Percentiles rank a stretch among this genome's conserved stretches.
phyloP scores from a whole-genome alignment of 2,113 vertebrate species.

The Trogon melanurus region DNA sequence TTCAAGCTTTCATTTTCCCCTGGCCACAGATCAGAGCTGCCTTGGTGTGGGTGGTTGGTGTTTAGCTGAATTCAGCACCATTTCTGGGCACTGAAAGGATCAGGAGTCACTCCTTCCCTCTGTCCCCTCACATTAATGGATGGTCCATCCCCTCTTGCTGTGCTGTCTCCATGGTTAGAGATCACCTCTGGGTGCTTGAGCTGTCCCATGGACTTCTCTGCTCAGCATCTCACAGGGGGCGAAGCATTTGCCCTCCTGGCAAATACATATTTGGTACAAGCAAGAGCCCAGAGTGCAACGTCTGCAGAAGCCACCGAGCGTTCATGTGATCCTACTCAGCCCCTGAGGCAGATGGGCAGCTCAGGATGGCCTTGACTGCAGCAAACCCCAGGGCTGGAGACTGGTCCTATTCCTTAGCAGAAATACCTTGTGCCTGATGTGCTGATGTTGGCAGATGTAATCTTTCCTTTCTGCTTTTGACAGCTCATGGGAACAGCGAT shows the following conservation, averaged over 20 bases:
- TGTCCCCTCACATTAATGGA: background rate
- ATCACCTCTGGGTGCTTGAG: background rate
- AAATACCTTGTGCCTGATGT: background rate
- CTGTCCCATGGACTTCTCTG: background rate
- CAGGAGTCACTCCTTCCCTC: background rate
- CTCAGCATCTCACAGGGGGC: background rate
- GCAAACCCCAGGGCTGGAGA: background rate
- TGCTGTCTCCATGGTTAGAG: accelerated
- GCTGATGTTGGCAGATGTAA: constrained; percentile 3
- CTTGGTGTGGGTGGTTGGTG: background rate
- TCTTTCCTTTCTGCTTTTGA: background rate
- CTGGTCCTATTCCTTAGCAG: background rate
- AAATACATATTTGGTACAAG: background rate
- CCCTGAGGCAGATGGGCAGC: background rate
- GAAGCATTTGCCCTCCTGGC: background rate
- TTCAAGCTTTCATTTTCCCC: background rate
- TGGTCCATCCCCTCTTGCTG: background rate
- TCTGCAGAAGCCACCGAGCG: background rate
- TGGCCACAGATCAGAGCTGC: background rate
- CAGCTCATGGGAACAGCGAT: constrained; percentile 90
- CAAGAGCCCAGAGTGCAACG: background rate
- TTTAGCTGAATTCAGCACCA: background rate
- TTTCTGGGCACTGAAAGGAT: background rate
- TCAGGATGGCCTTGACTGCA: background rate
- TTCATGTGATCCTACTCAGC: background rate